Percentiles rank a stretch among this genome's conserved stretches.
These are phyloP conservation scores for Halesus radiatus DNA, from an alignment of 1,140 invertebrate genomes.

Conservation along the genomic window DNA sequence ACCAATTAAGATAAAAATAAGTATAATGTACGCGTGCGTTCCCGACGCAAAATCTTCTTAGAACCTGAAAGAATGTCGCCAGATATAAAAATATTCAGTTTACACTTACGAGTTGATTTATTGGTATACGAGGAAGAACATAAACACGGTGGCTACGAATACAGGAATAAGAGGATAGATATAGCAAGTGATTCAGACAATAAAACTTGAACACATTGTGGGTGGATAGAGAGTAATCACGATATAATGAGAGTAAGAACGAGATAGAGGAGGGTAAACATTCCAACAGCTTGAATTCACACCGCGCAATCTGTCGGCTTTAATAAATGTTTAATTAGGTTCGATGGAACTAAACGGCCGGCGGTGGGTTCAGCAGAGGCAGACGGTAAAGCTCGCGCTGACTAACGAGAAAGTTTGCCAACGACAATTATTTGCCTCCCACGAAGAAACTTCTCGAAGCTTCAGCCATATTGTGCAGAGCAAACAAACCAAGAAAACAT, in stretches of 20 bases:
- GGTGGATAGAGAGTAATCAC: neutral
- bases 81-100: no score
- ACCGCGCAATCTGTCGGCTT: neutral
- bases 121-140: no score
- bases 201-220: neutral
- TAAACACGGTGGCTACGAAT: no score
- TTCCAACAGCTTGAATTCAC: neutral
- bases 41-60: no score
- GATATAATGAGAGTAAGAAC: neutral
- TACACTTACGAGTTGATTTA: no score
- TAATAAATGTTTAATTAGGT: neutral
- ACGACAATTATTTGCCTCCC: conserved; percentile 23
- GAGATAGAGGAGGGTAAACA: neutral
- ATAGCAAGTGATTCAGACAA: neutral
- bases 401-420: neutral
- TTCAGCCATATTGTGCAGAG: neutral
- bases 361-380: neutral
- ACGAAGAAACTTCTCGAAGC: neutral
- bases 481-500: no score
- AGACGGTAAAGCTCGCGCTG: neutral
- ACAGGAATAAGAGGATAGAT: no score
- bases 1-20: no score
- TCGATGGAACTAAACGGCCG: conserved; percentile 5
- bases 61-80: no score
- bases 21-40: no score